Conservation (phyloP, 2,113 vertebrate genomes). For the Dipodomys merriami region DNA sequence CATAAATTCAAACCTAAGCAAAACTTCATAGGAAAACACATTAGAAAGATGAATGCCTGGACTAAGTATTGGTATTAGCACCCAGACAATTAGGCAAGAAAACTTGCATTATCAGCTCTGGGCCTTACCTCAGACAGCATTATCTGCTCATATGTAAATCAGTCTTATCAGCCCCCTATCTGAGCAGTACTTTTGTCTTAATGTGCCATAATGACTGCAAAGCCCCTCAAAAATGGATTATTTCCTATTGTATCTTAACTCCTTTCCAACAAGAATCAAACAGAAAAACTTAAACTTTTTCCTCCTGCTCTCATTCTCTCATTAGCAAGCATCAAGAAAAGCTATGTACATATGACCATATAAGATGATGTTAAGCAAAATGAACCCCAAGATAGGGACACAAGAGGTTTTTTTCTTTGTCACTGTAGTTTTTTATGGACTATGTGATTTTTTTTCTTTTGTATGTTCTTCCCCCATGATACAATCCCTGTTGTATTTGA, state of each 20-base stretch:
- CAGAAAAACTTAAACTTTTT: neutral
- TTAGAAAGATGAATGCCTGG: neutral
- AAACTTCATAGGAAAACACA: neutral
- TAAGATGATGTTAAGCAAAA: too few relatives aligned
- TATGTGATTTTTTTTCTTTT: too few relatives aligned
- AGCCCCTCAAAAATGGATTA: neutral
- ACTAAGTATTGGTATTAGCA: neutral
- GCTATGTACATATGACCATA: too few relatives aligned
- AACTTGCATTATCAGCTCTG: neutral
- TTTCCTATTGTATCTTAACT: neutral
- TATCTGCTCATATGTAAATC: neutral
- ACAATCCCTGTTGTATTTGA: too few relatives aligned
- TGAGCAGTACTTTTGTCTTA: neutral
- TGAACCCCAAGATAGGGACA: too few relatives aligned
- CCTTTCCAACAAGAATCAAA: conserved; percentile 12
- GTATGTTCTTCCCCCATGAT: too few relatives aligned
- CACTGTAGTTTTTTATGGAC: too few relatives aligned
- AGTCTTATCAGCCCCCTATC: neutral
- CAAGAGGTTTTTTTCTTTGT: too few relatives aligned
- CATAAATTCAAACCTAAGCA: conserved; percentile 21
- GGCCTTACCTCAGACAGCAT: neutral
- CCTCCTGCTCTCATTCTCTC: neutral
- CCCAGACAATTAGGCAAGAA: neutral
- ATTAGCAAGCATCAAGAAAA: conserved; percentile 5
- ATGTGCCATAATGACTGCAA: neutral